Base-by-base conservation (phyloP, 2,113 vertebrate species). In the Cheirogaleus medius region DNA sequence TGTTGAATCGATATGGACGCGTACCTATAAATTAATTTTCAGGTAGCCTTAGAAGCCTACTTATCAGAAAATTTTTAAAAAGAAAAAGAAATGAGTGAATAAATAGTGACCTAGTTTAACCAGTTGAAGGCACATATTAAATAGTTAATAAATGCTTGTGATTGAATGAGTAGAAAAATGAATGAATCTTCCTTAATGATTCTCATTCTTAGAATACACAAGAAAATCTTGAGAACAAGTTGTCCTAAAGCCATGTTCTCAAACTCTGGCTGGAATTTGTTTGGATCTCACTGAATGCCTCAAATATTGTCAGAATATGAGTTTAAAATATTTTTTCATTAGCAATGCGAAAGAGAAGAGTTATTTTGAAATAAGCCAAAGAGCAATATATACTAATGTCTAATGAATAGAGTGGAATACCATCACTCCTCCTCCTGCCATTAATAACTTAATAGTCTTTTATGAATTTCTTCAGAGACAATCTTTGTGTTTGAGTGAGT, bases 401-500 rank as follows among this genome's bases (percentile, higher is more conserved):
- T 76, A 39, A 64, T 74, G 74, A 95, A 73, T 84, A 68, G 8
- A 64, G 17, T 27, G 10, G 11, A 89, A 49, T 73, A 44, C 25
- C 32, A 52, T 86, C 69, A 58, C 27, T 44, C 34, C 8, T 56
- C 9, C 12, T 87, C 32, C 66, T 90, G 18, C 32, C 68, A 25
- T 74, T 91, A 56, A 60, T 60, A 76, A n/a, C 13, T 64, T 68
- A 47, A 47, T 68, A 52, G 68, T 89, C 56, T 84, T 86, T 78
- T 37, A 52, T 90, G 54, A 85, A 83, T 89, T 81, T 94, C 89
- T 89, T 68, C 92, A 37, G 85, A 96, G 82, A 83, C 7, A 81
- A 29, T 32, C 77, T 83, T 82, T 86, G 34, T 49, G 81, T 78
- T 95, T 74, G 74, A 93, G n/a, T 93, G 49, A 64, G 23, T 77